Percentiles rank a stretch among this genome's conserved stretches.
Evolutionary conservation across 2,888 invertebrate genomes (phyloP).

Genomic region (Cantharis rufa): DNA sequence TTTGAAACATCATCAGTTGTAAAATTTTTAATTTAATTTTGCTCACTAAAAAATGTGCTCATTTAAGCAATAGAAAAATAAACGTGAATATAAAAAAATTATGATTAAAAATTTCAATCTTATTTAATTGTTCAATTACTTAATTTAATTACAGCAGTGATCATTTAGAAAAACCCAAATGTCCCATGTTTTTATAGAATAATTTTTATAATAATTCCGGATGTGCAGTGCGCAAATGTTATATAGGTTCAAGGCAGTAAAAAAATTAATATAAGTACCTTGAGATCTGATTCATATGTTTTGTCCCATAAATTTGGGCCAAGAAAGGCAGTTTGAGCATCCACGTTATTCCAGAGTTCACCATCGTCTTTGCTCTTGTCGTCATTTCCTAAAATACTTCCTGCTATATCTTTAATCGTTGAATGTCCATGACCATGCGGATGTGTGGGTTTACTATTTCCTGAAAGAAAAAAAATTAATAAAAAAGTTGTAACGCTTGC

Average conservation of each 20-base stretch:
- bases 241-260: neutral
- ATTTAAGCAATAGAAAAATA: neutral
- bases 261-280: constrained; percentile 64
- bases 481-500: neutral
- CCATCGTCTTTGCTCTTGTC: constrained; percentile 79
- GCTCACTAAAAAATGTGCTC: neutral
- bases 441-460: constrained; percentile 56
- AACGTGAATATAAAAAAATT: neutral
- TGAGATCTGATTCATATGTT: constrained; percentile 93
- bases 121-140: neutral
- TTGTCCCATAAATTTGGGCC: constrained; percentile 97
- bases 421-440: constrained; percentile 55
- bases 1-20: neutral
- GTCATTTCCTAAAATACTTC: constrained; percentile 64
- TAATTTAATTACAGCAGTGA: neutral
- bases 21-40: neutral
- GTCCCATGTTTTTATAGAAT: neutral
- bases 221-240: neutral
- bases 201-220: neutral
- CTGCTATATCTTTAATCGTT: constrained; percentile 55
- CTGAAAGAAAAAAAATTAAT: constrained; percentile 42
- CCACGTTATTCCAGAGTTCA: constrained; percentile 82
- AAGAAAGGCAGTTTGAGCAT: constrained; percentile 93
- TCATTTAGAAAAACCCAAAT: neutral
- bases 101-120: neutral